Evolutionary conservation across 2,888 invertebrate species (phyloP), one percentile per base, ranked within the genome.

Genomic region (Branchellion lobata): DNA sequence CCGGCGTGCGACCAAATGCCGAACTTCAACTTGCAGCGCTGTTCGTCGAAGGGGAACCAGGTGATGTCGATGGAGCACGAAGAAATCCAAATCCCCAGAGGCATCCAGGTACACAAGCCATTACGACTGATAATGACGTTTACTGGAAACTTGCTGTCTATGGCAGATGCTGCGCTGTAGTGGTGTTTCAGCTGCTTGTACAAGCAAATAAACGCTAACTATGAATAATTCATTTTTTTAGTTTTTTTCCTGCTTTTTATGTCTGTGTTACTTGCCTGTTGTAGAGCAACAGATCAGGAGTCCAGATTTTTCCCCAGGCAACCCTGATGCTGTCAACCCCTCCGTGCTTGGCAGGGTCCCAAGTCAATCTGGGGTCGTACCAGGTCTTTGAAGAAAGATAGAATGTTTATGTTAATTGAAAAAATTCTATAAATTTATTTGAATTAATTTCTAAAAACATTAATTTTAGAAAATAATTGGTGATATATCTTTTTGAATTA

Each of bases 1-100:
- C 83, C 83, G 68, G 83, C 82, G 77, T 84, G 84, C 0, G 84
- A 84, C 84, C 84, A 84, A 0, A 82, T 82, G 0, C 84, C 84
- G 76, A 84, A 84, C 80, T 84, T 84, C 82, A 84, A 80, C 24
- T 71, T 81, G 57, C 84, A 83, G n/a, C 53, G 73, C 79, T 83
- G 83, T 36, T 83, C 83, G 77, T 83, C 83, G 73, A 83, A 83
- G 5, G 83, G 83, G 51, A 83, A 83, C 82, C 82, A 83, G 47
- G 79, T 78, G 76, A 83, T 83, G 77, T 83, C 81, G 57, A 83
- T 83, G 81, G 83, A 75, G 75, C 83, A 83, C 31, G 83, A 81
- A 31, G 81, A 82, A 61, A 82, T 82, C 78, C 82, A 83, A 40
- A 83, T 80, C 21, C 83, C 83, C 21, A 81, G 82, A 14, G 83